A percentile compares a stretch with the other conserved stretches of the same genome.
phyloP scores from a whole-genome alignment of 2,113 vertebrate genomes.

The Phylloscopus trochiloides region DNA sequence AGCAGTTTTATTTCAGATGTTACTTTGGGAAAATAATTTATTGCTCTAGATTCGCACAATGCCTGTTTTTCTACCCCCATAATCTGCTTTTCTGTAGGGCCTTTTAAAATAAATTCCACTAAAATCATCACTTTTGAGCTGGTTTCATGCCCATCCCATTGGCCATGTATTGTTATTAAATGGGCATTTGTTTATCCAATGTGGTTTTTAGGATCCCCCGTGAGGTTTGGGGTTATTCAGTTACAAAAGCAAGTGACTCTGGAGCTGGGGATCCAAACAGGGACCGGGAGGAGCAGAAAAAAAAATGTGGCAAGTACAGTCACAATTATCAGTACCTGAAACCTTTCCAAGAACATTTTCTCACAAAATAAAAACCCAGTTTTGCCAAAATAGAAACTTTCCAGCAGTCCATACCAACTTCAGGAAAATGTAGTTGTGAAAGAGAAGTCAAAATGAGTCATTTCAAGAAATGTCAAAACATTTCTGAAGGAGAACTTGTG shows the following conservation, averaged over 20 bases:
- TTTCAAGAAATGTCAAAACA: background rate
- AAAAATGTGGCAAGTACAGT: background rate
- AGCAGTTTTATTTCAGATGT: background rate
- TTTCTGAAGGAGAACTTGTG: background rate
- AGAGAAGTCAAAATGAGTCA: background rate
- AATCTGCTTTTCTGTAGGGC: background rate
- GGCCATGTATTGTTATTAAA: background rate
- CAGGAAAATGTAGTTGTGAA: background rate
- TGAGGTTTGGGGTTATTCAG: background rate
- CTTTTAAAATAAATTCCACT: background rate
- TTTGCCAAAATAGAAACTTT: background rate
- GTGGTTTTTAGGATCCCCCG: background rate
- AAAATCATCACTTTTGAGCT: background rate
- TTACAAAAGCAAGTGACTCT: background rate
- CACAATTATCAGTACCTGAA: background rate
- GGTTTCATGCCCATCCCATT: background rate
- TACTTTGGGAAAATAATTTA: background rate
- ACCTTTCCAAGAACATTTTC: background rate
- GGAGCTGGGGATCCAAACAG: background rate
- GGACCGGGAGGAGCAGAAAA: background rate
- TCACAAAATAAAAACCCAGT: background rate
- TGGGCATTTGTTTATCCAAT: background rate
- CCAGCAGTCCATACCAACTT: background rate
- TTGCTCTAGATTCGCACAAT: background rate
- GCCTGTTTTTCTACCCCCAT: background rate